Conservation (phyloP, 2,797 vertebrate genomes). For the Catamblyrhynchus diadema region DNA sequence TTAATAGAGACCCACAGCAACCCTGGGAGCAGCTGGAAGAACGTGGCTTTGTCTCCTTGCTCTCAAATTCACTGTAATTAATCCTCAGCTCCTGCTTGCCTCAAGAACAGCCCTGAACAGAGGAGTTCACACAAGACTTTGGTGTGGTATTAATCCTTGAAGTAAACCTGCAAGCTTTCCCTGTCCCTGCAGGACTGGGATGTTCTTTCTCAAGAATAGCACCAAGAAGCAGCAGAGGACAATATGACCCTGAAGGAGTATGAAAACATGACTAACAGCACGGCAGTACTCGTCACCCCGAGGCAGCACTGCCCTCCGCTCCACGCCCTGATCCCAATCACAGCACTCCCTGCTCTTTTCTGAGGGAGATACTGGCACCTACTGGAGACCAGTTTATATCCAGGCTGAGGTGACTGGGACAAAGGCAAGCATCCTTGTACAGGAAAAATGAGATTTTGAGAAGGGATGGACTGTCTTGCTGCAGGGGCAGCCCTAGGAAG, state of each 20-base stretch:
- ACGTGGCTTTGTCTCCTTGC: neutral
- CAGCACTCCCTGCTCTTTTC: neutral
- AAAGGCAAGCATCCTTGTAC: neutral
- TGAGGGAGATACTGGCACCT: conserved; percentile 46
- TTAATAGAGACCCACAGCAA: neutral
- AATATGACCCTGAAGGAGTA: neutral
- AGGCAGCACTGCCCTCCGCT: neutral
- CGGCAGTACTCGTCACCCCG: neutral
- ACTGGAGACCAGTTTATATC: conserved; percentile 21
- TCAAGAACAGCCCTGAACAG: neutral
- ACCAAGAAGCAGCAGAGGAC: neutral
- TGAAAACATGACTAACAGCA: neutral
- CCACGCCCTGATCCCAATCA: accelerated
- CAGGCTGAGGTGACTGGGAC: neutral
- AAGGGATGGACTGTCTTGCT: neutral
- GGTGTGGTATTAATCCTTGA: neutral
- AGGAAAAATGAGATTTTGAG: neutral
- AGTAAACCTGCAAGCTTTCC: neutral
- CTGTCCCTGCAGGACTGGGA: neutral
- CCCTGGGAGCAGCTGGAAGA: neutral
- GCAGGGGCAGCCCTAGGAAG: neutral
- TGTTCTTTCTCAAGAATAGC: neutral
- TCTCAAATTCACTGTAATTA: neutral
- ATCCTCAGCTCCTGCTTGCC: neutral
- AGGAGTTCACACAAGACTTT: neutral